These are phyloP conservation scores for Speoplatyrhinus poulsoni DNA, from an alignment of 2,113 vertebrate genomes.

Conservation along the genomic window DNA sequence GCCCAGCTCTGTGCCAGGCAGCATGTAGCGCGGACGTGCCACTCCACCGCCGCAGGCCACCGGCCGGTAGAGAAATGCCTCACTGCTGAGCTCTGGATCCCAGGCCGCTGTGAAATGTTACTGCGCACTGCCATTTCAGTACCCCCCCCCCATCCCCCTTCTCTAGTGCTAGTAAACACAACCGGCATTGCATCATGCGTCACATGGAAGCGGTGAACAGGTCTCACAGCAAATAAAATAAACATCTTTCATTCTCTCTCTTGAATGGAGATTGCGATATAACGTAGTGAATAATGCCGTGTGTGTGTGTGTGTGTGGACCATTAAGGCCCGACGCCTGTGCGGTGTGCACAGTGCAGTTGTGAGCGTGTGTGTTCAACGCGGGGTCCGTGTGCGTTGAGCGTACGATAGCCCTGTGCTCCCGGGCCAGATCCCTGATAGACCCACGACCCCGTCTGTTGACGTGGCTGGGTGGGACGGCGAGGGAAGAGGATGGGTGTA, in stretches of 20 bases:
- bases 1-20: constrained; percentile 59
- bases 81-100: constrained; percentile 73
- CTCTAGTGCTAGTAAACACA: constrained; percentile 55
- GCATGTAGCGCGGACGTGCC: constrained; percentile 71
- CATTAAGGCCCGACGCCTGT: constrained; percentile 15
- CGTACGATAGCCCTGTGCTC: constrained; percentile 36
- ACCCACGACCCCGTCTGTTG: constrained; percentile 55
- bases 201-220: constrained; percentile 56
- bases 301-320: constrained; percentile 29
- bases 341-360: constrained; percentile 1
- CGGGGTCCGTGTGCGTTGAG: constrained; percentile 25
- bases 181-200: constrained; percentile 56
- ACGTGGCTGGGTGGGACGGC: constrained; percentile 9
- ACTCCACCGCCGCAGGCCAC: constrained; percentile 68
- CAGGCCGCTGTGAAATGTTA: constrained; percentile 73
- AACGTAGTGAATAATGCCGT: constrained; percentile 38
- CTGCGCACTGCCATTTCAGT: constrained; percentile 65
- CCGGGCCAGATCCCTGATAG: constrained; percentile 49
- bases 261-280: constrained; percentile 64
- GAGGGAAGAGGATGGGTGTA: constrained; percentile 2
- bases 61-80: constrained; percentile 78
- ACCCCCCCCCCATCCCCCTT: background rate
- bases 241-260: constrained; percentile 72
- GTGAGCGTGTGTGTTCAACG: constrained; percentile 10
- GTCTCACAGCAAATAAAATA: constrained; percentile 50